Evolutionary conservation across 2,888 invertebrate genomes (phyloP), one percentile per base, ranked within the genome.

Genomic region (Perizoma flavofasciatum): DNA sequence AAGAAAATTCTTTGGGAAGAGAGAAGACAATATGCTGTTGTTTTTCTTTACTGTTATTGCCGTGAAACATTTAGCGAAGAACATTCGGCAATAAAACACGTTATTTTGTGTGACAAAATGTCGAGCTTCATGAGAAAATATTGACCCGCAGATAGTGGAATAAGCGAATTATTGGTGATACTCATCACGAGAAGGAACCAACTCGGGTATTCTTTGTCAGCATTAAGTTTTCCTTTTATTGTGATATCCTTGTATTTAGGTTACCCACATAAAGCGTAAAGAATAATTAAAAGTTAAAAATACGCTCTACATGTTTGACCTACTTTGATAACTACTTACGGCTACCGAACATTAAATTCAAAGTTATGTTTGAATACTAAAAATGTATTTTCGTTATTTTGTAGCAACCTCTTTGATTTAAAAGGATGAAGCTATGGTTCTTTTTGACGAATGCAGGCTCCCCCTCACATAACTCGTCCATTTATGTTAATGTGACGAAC

Each of bases 101-200:
- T 84, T 89, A 91, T 92, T 92, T 91, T 91, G 91, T 92, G 92
- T 91, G 91, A 92, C 91, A 90, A 91, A 91, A 87, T 77, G 92
- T 89, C 91, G 77, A 75, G 82, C 78, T 90, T 92, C 88, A 91
- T 91, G 92, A 91, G 90, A 91, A 92, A 89, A 82, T 92, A 92
- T 90, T 85, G 88, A 91, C 87, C 89, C 89, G 83, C 89, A 90
- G 89, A 90, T 90, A 89, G 89, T 82, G 86, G 85, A 82, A 86
- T 89, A 87, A 88, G 82, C 88, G 85, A 90, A 85, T 89, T 89
- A 89, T 89, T 85, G 84, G 81, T 75, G 81, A 77, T 73, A 75
- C 67, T 74, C 75, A 70, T 73, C 74, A 71, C 82, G 61, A 67
- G 70, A 86, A 63, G 67, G 83, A 82, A 83, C 84, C 85, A 87